Conservation (phyloP, 2,888 invertebrate species). For the Patella depressa region DNA sequence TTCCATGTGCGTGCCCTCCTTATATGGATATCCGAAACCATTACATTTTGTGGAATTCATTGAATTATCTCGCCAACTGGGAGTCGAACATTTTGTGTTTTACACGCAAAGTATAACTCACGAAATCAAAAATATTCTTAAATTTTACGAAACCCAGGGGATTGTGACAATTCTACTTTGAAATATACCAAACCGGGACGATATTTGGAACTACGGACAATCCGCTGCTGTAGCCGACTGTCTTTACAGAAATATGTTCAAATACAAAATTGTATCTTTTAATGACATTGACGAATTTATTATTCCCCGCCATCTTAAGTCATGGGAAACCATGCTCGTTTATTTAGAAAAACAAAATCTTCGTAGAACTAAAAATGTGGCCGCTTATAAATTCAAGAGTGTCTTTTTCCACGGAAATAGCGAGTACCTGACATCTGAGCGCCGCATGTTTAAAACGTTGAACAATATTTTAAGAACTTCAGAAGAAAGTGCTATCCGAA, state of each 20-base stretch:
- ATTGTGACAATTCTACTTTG: conserved; percentile 37
- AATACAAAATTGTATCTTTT: conserved; percentile 37
- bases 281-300: conserved; percentile 47
- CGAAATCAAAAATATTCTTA: conserved; percentile 25
- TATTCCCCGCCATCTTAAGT: conserved; percentile 29
- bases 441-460: conserved; percentile 18
- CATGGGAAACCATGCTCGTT: conserved; percentile 21
- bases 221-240: conserved; percentile 44
- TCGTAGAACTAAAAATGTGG: conserved; percentile 29
- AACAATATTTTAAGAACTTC: conserved; percentile 19
- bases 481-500: conserved; percentile 39
- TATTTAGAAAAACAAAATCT: conserved; percentile 15
- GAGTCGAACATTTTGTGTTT: conserved; percentile 41
- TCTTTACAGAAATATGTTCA: conserved; percentile 42
- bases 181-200: conserved; percentile 33
- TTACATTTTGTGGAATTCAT: conserved; percentile 43
- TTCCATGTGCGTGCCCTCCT: conserved; percentile 45
- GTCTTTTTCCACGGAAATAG: neutral
- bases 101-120: conserved; percentile 29
- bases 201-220: conserved; percentile 45
- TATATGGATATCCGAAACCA: conserved; percentile 33
- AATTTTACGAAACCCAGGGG: conserved; percentile 28
- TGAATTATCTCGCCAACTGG: conserved; percentile 39
- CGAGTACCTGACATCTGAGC: neutral
- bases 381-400: conserved; percentile 11